phyloP scores from a whole-genome alignment of 2,888 invertebrate genomes.

The Seira ritae region DNA sequence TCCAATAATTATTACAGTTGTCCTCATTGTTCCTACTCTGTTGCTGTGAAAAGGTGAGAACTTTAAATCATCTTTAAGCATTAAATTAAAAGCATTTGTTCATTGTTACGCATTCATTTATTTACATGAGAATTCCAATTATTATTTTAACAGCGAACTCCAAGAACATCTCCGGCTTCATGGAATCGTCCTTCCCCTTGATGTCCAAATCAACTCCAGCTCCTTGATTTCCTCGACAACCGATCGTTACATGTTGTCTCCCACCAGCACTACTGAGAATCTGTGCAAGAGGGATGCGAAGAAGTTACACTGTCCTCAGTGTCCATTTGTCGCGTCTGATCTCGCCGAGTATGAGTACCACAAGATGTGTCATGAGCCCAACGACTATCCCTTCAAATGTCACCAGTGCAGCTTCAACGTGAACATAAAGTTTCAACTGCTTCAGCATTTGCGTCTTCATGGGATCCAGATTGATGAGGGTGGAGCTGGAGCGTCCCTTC shows the following conservation, averaged over 20 bases:
- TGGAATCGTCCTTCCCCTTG: slow-evolving; percentile 76
- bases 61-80: too few relatives aligned
- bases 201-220: slow-evolving; percentile 55
- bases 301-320: slow-evolving; percentile 86
- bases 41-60: slow-evolving; percentile 81
- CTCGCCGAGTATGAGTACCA: slow-evolving; percentile 92
- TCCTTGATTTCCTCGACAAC: slow-evolving; percentile 24
- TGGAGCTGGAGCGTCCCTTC: too few relatives aligned
- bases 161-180: slow-evolving; percentile 83
- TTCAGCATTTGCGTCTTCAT: slow-evolving; percentile 88
- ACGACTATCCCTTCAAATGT: slow-evolving; percentile 87
- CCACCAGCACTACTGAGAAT: slow-evolving; percentile 58
- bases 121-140: neutral
- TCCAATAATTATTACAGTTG: slow-evolving; percentile 86
- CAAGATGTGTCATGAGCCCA: slow-evolving; percentile 88
- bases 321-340: slow-evolving; percentile 90
- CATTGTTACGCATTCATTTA: slow-evolving; percentile 19
- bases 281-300: slow-evolving; percentile 76
- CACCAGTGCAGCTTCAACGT: slow-evolving; percentile 83
- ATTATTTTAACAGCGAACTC: slow-evolving; percentile 76
- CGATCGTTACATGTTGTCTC: slow-evolving; percentile 21
- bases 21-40: slow-evolving; percentile 87
- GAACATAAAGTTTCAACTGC: slow-evolving; percentile 82
- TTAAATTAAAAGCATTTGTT: too few relatives aligned
- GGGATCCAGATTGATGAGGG: slow-evolving; percentile 75